These are phyloP conservation scores for Copidosoma aretas DNA, from an alignment of 2,888 invertebrate species.

Conservation along the genomic window DNA sequence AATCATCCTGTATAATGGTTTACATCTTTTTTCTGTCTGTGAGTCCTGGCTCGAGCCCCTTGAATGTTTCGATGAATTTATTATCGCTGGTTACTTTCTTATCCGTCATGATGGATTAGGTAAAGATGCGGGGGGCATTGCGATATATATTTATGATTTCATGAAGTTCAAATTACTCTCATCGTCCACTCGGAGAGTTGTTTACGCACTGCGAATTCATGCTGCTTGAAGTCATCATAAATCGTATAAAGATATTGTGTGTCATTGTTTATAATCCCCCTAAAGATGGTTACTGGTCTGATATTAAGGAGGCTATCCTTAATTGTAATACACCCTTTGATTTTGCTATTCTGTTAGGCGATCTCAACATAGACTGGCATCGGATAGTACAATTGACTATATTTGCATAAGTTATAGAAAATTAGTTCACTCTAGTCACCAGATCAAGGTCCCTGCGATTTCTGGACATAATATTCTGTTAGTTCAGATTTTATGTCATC, in stretches of 20 bases:
- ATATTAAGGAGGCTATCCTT: background rate
- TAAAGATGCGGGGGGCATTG: background rate
- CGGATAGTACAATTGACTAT: too few species aligned
- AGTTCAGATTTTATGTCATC: background rate
- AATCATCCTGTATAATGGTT: background rate
- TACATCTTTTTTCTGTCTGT: background rate
- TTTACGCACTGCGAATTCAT: background rate
- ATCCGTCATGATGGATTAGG: background rate
- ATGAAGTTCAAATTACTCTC: background rate
- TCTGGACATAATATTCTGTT: background rate
- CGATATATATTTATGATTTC: background rate
- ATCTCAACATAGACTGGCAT: background rate
- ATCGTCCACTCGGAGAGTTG: background rate
- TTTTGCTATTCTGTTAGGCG: background rate
- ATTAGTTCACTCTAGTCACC: background rate
- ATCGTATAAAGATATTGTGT: background rate
- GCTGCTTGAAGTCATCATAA: background rate
- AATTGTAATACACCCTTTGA: background rate
- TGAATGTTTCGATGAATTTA: background rate
- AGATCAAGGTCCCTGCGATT: background rate
- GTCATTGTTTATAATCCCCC: background rate
- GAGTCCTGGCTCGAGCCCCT: background rate
- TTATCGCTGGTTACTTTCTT: background rate
- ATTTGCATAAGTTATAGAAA: background rate
- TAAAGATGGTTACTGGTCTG: background rate